phyloP scores from a whole-genome alignment of 2,888 invertebrate genomes.

The Prosapia bicincta region DNA sequence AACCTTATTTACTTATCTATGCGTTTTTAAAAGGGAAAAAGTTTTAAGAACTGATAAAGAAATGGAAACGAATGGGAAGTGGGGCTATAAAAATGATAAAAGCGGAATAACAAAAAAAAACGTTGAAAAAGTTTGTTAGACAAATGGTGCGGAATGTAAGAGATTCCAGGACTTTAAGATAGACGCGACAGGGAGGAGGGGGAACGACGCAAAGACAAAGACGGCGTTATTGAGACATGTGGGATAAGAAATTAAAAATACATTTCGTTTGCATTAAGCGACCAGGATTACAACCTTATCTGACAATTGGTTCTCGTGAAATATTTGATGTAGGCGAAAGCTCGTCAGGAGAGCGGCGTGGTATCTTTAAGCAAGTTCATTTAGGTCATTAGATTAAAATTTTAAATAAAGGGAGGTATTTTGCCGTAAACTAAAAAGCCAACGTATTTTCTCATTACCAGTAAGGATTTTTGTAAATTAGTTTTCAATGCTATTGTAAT shows the following conservation, averaged over 20 bases:
- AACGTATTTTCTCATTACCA: too few species aligned
- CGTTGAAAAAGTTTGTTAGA: conserved; percentile 36
- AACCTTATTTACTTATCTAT: conserved; percentile 36
- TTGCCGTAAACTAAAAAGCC: too few species aligned
- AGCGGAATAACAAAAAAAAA: conserved; percentile 29
- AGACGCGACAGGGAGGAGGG: neutral
- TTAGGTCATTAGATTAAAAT: neutral
- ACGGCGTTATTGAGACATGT: conserved; percentile 17
- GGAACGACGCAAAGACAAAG: conserved; percentile 27
- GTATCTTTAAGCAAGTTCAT: neutral
- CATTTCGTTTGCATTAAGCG: conserved; percentile 34
- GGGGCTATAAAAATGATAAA: conserved; percentile 38
- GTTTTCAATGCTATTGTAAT: too few species aligned
- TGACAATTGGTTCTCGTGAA: neutral
- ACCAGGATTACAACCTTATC: neutral
- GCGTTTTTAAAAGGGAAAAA: conserved; percentile 33
- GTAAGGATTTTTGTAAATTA: too few species aligned
- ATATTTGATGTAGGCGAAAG: neutral
- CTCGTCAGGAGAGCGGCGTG: neutral
- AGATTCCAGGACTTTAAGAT: conserved; percentile 25
- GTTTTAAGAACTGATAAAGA: conserved; percentile 32
- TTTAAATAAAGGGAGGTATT: neutral
- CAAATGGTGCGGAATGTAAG: conserved; percentile 37
- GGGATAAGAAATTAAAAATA: conserved; percentile 38
- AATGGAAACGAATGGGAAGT: conserved; percentile 36